Conservation (phyloP, 2,888 invertebrate species). For the Trichogramma dendrolimi region DNA sequence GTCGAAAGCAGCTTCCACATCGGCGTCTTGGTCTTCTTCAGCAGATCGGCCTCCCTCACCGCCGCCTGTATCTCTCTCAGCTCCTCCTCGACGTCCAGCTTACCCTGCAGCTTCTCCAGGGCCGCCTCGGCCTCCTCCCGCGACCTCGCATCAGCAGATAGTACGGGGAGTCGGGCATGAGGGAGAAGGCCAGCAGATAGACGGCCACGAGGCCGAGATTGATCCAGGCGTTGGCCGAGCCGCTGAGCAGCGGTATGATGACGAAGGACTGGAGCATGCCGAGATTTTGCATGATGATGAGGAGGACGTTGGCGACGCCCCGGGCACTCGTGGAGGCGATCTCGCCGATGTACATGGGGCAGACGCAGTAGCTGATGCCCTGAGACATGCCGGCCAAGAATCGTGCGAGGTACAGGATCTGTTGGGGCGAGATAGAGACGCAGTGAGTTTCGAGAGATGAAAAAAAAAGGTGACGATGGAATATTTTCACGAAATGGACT, state of each 20-base stretch:
- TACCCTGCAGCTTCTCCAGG: slow-evolving; percentile 52
- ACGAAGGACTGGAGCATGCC: slow-evolving; percentile 41
- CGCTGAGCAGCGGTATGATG: slow-evolving; percentile 38
- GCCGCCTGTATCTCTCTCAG: slow-evolving; percentile 35
- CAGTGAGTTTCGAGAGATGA: no score
- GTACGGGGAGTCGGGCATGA: slow-evolving; percentile 57
- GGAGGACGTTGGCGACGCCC: slow-evolving; percentile 58
- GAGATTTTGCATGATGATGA: slow-evolving; percentile 55
- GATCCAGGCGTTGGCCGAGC: slow-evolving; percentile 32
- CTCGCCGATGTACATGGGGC: slow-evolving; percentile 39
- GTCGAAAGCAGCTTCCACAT: slow-evolving; percentile 36
- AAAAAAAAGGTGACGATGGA: no score
- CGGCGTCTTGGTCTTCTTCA: slow-evolving; percentile 18
- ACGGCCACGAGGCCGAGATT: slow-evolving; percentile 45
- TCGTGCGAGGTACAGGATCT: slow-evolving; percentile 37
- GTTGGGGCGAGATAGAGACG: neutral
- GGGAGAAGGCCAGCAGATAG: slow-evolving; percentile 45
- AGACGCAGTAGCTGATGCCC: slow-evolving; percentile 32
- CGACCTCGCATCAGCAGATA: slow-evolving; percentile 40
- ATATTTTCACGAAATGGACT: no score
- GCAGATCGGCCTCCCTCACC: slow-evolving; percentile 16
- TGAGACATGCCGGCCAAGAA: slow-evolving; percentile 35
- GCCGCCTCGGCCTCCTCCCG: slow-evolving; percentile 50
- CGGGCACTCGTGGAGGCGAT: slow-evolving; percentile 44
- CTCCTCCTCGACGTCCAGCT: slow-evolving; percentile 56